These are phyloP conservation scores for Hartigia nigra DNA, from an alignment of 2,888 invertebrate genomes.

Conservation along the genomic window DNA sequence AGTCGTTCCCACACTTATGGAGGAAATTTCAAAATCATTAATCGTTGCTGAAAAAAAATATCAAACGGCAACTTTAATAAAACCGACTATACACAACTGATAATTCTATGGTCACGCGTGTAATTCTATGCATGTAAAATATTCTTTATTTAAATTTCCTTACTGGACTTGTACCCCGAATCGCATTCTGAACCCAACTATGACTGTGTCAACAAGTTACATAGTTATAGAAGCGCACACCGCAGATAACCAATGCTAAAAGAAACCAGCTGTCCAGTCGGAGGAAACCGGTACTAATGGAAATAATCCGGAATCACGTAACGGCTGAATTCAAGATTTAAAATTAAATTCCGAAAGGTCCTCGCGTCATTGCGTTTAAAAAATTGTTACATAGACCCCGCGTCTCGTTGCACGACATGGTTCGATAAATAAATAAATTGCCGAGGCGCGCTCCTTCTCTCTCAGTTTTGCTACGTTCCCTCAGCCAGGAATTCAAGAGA, in stretches of 20 bases:
- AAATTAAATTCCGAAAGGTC: neutral
- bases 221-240: neutral
- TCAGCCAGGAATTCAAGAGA: neutral
- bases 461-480: neutral
- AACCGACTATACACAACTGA: neutral
- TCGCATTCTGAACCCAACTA: neutral
- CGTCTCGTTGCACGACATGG: neutral
- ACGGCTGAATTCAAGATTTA: neutral
- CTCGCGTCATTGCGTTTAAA: neutral
- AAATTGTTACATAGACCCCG: neutral
- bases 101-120: neutral
- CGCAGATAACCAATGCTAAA: neutral
- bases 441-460: neutral
- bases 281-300: neutral
- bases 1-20: neutral
- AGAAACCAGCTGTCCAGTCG: neutral
- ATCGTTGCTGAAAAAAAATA: neutral
- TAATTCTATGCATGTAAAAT: neutral
- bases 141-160: neutral
- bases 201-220: neutral
- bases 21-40: neutral
- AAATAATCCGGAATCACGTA: neutral
- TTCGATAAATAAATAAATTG: neutral
- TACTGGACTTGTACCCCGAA: neutral
- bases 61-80: neutral